phyloP scores from a whole-genome alignment of 2,797 vertebrate genomes.

The Falco berigora region DNA sequence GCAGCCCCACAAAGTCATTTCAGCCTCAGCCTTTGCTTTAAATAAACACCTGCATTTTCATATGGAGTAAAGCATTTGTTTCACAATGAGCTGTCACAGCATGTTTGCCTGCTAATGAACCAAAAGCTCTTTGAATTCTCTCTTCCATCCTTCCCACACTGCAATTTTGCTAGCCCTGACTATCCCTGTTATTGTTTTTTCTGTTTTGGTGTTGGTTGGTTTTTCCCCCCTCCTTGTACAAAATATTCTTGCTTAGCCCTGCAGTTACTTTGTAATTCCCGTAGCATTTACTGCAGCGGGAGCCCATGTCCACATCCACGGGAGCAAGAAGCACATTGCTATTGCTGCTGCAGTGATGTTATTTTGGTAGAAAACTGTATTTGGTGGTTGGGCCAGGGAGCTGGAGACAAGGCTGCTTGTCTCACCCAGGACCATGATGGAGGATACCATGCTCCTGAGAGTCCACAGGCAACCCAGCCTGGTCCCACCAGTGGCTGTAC shows the following conservation, averaged over 20 bases:
- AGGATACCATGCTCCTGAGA: not conserved
- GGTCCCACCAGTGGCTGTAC: not conserved
- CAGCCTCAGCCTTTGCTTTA: constrained; percentile 4
- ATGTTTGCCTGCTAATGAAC: constrained; percentile 38
- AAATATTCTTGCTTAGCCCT: not conserved
- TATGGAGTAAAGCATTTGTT: constrained; percentile 29
- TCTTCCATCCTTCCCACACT: not conserved
- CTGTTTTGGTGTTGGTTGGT: not conserved
- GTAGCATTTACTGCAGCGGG: not conserved
- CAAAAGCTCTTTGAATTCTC: constrained; percentile 26
- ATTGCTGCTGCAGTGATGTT: accelerated
- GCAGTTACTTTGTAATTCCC: not conserved
- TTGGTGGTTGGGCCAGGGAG: not conserved
- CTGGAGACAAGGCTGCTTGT: not conserved
- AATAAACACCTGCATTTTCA: constrained; percentile 49
- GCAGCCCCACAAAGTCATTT: constrained; percentile 30
- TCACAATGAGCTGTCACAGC: constrained; percentile 47
- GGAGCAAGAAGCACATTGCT: not conserved
- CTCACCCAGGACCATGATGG: not conserved
- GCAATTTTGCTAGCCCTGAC: not conserved
- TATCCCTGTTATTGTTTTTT: not conserved
- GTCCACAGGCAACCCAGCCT: not conserved
- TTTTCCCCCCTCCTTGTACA: not conserved
- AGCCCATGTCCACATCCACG: not conserved
- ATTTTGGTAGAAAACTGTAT: not conserved